These are phyloP conservation scores for Sesamia inferens DNA, from an alignment of 2,888 invertebrate species.

Conservation along the genomic window DNA sequence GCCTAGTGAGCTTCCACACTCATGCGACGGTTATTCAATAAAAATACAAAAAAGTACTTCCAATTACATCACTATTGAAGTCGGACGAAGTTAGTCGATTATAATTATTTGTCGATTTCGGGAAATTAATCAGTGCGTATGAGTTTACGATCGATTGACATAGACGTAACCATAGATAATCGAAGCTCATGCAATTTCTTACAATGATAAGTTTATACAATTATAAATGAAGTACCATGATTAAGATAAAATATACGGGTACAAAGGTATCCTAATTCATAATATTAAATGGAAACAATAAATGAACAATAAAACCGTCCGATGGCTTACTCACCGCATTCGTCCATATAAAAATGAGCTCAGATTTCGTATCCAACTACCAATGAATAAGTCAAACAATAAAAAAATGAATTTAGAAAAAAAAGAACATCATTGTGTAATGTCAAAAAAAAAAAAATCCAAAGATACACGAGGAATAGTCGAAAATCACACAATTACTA, in stretches of 20 bases:
- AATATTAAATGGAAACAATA: constrained; percentile 85
- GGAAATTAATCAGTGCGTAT: constrained; percentile 61
- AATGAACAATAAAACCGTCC: constrained; percentile 89
- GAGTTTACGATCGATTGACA: constrained; percentile 50
- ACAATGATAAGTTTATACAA: constrained; percentile 71
- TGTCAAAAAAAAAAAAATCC: constrained; percentile 37
- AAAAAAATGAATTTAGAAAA: constrained; percentile 54
- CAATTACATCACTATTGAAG: constrained; percentile 71
- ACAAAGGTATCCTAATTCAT: constrained; percentile 68
- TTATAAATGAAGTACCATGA: constrained; percentile 81
- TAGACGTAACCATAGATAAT: constrained; percentile 54
- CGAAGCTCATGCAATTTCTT: constrained; percentile 83
- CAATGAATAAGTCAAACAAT: constrained; percentile 51
- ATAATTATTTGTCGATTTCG: constrained; percentile 56
- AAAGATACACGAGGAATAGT: constrained; percentile 71
- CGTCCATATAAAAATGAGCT: constrained; percentile 71
- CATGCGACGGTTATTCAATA: constrained; percentile 72
- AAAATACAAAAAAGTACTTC: constrained; percentile 64
- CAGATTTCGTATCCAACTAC: constrained; percentile 66
- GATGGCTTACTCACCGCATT: constrained; percentile 68
- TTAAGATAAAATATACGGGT: constrained; percentile 78
- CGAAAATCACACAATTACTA: constrained; percentile 68
- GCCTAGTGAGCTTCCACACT: constrained; percentile 61
- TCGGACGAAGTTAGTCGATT: constrained; percentile 71
- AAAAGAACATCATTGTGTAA: constrained; percentile 47